Conservation (phyloP, 2,797 vertebrate species). For the Hapalemur alaotrensis region DNA sequence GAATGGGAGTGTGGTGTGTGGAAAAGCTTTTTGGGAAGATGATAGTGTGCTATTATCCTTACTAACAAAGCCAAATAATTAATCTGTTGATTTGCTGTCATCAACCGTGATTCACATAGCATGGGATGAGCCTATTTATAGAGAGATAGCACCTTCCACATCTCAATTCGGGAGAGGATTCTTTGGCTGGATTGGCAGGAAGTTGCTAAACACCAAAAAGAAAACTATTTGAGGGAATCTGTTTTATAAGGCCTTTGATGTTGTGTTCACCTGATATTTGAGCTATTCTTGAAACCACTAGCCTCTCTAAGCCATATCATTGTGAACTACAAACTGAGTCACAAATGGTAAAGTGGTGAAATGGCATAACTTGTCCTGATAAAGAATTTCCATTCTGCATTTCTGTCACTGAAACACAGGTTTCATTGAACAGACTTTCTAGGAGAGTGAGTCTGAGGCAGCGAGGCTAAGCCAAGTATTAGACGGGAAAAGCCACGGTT, state of each 20-base stretch:
- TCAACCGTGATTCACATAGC: conserved; percentile 37
- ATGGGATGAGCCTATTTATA: conserved; percentile 40
- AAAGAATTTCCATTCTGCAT: neutral
- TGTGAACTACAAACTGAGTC: conserved; percentile 11
- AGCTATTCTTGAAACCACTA: conserved; percentile 31
- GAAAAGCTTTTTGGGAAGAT: neutral
- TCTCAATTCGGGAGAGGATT: conserved; percentile 35
- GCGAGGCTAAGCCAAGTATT: neutral
- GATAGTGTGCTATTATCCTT: conserved; percentile 6
- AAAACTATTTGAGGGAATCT: neutral
- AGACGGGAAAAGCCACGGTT: neutral
- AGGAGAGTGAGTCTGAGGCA: neutral
- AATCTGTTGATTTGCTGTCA: conserved; percentile 63
- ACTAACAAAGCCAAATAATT: conserved; percentile 63
- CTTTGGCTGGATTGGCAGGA: conserved; percentile 22
- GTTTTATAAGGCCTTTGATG: conserved; percentile 20
- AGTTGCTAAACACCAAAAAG: conserved; percentile 18
- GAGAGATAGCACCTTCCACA: conserved; percentile 28
- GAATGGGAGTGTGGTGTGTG: neutral
- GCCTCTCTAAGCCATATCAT: neutral
- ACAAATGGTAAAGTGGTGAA: neutral
- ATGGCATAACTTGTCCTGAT: neutral
- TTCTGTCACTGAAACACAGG: neutral
- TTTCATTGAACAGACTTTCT: neutral
- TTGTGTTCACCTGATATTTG: neutral